Conservation (phyloP, 2,113 vertebrate species). For the Theristicus caerulescens region DNA sequence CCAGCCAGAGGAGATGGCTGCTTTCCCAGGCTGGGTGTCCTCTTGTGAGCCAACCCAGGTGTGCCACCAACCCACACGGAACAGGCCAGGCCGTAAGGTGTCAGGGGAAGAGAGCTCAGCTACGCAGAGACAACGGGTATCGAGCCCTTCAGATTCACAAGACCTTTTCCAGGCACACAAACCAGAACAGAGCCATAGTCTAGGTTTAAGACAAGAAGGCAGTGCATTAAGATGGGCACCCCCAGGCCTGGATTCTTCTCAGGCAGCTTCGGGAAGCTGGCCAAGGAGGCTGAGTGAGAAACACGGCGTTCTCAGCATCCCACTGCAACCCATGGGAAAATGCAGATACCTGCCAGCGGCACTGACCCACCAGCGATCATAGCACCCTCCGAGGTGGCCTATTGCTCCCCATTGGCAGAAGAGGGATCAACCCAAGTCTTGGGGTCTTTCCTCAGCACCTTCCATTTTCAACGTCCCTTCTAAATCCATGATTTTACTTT, state of each 20-base stretch:
- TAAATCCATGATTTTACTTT: neutral
- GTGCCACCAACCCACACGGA: rapidly evolving
- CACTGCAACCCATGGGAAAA: neutral
- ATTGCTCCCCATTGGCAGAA: neutral
- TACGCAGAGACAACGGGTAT: neutral
- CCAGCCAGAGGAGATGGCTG: neutral
- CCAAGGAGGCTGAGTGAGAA: neutral
- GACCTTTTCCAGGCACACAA: neutral
- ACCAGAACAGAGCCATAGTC: neutral
- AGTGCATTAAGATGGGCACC: neutral
- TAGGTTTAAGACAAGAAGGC: too few relatives aligned
- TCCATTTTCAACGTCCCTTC: neutral
- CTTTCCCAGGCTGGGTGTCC: neutral
- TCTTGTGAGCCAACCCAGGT: neutral
- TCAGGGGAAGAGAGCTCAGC: neutral
- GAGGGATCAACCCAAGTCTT: neutral
- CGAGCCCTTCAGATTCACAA: neutral
- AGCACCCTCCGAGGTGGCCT: neutral
- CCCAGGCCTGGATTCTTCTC: neutral
- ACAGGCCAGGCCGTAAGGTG: neutral
- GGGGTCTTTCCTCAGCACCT: neutral
- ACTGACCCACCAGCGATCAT: neutral
- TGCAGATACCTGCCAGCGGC: neutral
- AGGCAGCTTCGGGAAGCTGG: neutral
- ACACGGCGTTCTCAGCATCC: rapidly evolving